Base-by-base conservation (phyloP, 2,888 invertebrate genomes). In the Phalera bucephala region DNA sequence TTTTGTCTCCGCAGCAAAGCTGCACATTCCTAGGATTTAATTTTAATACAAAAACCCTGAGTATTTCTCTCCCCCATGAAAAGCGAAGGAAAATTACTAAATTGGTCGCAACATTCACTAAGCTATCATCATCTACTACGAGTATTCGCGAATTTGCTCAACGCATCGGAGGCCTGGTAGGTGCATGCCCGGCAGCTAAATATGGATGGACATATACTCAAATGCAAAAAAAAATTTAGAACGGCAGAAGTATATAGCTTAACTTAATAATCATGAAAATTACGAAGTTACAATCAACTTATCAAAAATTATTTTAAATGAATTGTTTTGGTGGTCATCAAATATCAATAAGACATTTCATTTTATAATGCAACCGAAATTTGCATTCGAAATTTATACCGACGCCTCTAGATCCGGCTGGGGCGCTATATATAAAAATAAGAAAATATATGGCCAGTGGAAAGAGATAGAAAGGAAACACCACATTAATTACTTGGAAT, bases 121-220 rank as follows among this genome's bases (percentile, higher is more conserved):
- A 1, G 0, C 23, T 41, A 14, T 22, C 30, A 4, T 3, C 3
- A 7, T 40, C 34, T 22, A 31, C 27, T n/a, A n/a, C n/a, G n/a
- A n/a, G n/a, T 0, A 35, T 35, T 2, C 27, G 34, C 2, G 39
- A 31, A 0, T 38, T 42, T 15, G 31, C 38, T 0, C 27, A 35
- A 6, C 8, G 31, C 5, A 38, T 38, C 2, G 42, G 38, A 0
- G 19, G 29, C 5, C 11, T 42, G 2, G 13, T 13, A 0, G 21
- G 34, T 0, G 17, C 34, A 0, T 42, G 42, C 4, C 32, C 42
- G 1, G 37, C 42, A 6, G 31, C n/a, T n/a, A n/a, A n/a, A n/a
- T n/a, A n/a, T n/a, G n/a, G n/a, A n/a, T n/a, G n/a, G n/a, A n/a
- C n/a, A n/a, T n/a, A n/a, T n/a, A n/a, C n/a, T n/a, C n/a, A n/a